These are phyloP conservation scores for Drosophila kokeensis DNA, from an alignment of 2,888 invertebrate species.

Conservation along the genomic window DNA sequence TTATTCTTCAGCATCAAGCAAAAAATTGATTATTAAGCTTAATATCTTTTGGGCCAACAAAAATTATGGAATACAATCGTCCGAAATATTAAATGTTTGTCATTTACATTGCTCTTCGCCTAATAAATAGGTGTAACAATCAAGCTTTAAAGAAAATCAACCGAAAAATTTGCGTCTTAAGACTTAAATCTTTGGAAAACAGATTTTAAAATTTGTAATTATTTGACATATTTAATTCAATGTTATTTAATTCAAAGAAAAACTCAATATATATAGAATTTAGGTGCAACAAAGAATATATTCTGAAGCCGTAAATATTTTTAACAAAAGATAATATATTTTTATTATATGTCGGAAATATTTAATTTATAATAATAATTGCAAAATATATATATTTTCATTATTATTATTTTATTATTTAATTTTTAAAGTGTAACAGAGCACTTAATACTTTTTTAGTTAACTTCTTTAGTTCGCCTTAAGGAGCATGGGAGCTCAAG, in stretches of 20 bases:
- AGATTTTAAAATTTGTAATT: too few relatives aligned
- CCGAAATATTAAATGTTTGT: not conserved
- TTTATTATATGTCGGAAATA: not conserved
- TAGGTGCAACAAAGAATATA: not conserved
- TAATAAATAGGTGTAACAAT: not conserved
- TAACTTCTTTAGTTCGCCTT: constrained; percentile 12
- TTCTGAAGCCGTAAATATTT: not conserved
- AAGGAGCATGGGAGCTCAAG: constrained; percentile 14
- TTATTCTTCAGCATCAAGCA: not conserved
- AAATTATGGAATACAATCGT: not conserved
- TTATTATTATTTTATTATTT: not conserved
- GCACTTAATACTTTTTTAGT: not conserved
- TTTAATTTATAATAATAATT: not conserved
- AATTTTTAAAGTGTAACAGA: not conserved
- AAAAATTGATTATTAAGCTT: not conserved
- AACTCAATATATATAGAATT: too few relatives aligned
- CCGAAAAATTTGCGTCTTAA: too few relatives aligned
- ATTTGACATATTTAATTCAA: too few relatives aligned
- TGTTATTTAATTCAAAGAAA: too few relatives aligned
- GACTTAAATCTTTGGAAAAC: too few relatives aligned
- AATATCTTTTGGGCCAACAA: not conserved
- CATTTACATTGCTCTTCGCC: not conserved
- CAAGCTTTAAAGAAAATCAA: not conserved
- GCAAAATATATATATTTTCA: not conserved
- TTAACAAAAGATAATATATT: not conserved